Evolutionary conservation across 2,797 vertebrate genomes (phyloP), one percentile per base, ranked within the genome.

Genomic region (Toxotes lorentzi): DNA sequence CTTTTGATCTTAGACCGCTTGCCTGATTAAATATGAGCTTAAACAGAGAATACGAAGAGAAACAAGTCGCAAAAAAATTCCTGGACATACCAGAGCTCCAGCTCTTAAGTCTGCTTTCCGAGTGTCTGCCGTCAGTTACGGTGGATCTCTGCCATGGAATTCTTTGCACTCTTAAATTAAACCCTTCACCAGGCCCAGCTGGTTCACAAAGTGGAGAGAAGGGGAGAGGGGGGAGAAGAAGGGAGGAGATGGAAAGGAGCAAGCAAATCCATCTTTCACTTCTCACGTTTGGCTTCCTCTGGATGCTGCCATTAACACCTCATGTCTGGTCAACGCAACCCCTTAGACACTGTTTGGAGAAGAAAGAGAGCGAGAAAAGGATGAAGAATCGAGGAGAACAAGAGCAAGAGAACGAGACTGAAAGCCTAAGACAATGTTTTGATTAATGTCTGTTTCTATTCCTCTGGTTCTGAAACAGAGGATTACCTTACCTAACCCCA

Each of bases 151-250:
- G 95, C 94, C 94, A 94, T 85, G 87, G 81, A 94, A 95, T 95
- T 93, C 90, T 92, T 90, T 73, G 67, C 83, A 86, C 90, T 93
- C 93, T 82, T 94, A 94, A 95, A 95, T 95, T 89, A 94, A 95
- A 86, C 89, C 86, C 89, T 88, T 89, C 88, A 87, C 86, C 88
- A 84, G 88, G 70, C 63, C 85, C 93, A 94, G 91, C 89, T 93
- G 91, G 85, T 91, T 86, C 81, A 83, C 83, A 64, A 82, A 87
- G 82, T 24, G 61, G 68, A 76, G 76, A 80, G 50, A 51, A 53
- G 50, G 60, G 27, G 56, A 76, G 56, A 23, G 23, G 51, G 70
- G 70, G 63, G 79, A 62, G 64, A 51, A 50, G 65, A 85, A 76
- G 63, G 69, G 73, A 63, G 62, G 68, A 71, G 76, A 89, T 79